Conservation (phyloP, 2,888 invertebrate genomes). For the Dinocampus coccinellae region DNA sequence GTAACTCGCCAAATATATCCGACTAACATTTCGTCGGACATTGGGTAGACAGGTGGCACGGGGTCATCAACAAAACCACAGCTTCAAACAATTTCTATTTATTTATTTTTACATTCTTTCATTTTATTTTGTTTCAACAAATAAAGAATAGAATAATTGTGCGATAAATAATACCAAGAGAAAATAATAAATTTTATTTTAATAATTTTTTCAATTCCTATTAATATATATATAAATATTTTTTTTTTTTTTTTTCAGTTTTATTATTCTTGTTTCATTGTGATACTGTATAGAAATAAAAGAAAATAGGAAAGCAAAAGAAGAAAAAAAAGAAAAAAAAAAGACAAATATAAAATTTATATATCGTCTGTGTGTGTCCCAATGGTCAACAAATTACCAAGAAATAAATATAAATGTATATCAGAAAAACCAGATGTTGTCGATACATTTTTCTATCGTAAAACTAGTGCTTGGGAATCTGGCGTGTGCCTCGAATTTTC, state of each 20-base stretch:
- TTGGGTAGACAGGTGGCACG: constrained; percentile 39
- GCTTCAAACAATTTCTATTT: constrained; percentile 12
- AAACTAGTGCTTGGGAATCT: background rate
- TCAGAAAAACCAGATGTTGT: constrained; percentile 18
- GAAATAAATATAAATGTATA: background rate
- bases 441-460: constrained; percentile 7
- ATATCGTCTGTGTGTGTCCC: background rate
- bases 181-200: no score
- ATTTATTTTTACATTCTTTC: background rate
- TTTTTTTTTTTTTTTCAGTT: background rate
- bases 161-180: background rate
- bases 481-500: constrained; percentile 29
- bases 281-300: no score
- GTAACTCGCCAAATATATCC: constrained; percentile 23
- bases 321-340: background rate
- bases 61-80: constrained; percentile 30
- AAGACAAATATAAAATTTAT: no score
- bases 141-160: background rate
- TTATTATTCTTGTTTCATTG: background rate
- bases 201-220: no score
- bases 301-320: background rate
- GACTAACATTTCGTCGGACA: constrained; percentile 22
- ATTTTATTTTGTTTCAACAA: background rate
- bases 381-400: constrained; percentile 5
- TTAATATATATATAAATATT: no score